Base-by-base conservation (phyloP, 2,888 invertebrate species). In the Lasioglossum villosulum region DNA sequence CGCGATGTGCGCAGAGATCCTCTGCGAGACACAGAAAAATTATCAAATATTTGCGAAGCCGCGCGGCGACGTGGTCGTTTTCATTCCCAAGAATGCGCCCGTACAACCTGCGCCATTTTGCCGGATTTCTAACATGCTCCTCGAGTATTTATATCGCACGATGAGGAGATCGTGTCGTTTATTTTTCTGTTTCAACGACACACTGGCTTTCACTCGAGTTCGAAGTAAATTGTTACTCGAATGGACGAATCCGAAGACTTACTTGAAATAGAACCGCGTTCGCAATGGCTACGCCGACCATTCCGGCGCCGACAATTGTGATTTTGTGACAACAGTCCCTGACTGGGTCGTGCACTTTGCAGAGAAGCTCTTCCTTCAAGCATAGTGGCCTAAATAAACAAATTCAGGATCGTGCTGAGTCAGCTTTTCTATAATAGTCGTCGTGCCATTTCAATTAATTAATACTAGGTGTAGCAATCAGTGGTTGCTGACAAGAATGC, bases 271-370 rank as follows among this genome's bases (percentile, higher is more conserved):
- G 95, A 80, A 97, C 95, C 63, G 96, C 95, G 92, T 96, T 96
- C 71, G 96, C 96, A 91, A 96, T 95, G 1, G 97, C 96, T 95
- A 97, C 96, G 73, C 97, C 97, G 83, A 97, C 97, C 92, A 95
- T 96, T 56, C 97, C 97, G 27, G 96, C 96, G 8, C 97, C 97
- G n/a, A 97, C 96, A 77, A 97, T 94, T 52, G 96, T 96, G 80
- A 97, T 95, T 94, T 96, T 97, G 90, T 94, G 95, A 83, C 93
- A 92, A 39, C 95, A 94, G 84, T 94, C 94, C 83, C 91, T 91
- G 42, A 93, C 92, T 10, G 94, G 94, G 27, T 94, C 94, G 12
- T 93, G 88, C 39, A 95, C 92, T 86, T 94, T 92, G 90, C 93
- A 93, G 79, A 94, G 74, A 48, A 95, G 89, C 68, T 94, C 93